Evolutionary conservation across 1,140 invertebrate genomes (phyloP), one percentile per base, ranked within the genome.

Genomic region (Teleogryllus occipitalis): DNA sequence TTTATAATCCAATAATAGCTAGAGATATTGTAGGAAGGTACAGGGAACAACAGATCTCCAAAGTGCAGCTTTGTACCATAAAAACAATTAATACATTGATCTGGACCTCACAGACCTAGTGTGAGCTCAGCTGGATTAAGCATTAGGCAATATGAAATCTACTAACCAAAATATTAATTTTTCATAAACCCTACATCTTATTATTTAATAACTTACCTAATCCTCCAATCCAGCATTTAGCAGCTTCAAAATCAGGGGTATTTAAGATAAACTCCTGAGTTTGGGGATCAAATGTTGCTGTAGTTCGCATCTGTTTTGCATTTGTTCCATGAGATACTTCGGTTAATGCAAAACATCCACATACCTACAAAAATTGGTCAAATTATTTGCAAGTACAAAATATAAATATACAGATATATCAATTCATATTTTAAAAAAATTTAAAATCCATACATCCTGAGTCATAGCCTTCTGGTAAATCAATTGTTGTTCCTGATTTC

Each of bases 291-390:
- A 93, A 97, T 0, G 91, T 94, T 0, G 95, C 95, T 3, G 91
- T 93, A 0, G 95, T 97, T 80, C 92, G 89, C 90, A 97, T 92
- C 49, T 90, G 91, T 85, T 92, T 92, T 7, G 93, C 93, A 84
- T 97, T 96, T 27, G 93, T 95, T 7, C 95, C 95, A 87, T 97
- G 95, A 8, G 91, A 90, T 18, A 96, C 89, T 86, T 97, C 95
- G 0, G 95, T 97, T 0, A 97, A 85, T 0, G 93, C 93, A 86
- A 95, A 96, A 83, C 93, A 94, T 14, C 94, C 93, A 79, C 89
- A 84, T 76, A 89, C 85, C 90, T 91, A 82, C 39, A 81, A 80
- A 77, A 80, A 39, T 39, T 39, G 1, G 27, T 81, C 22, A 82
- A 10, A 65, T 14, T 65, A 65, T 1, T 7, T 65, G 18, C 10